Evolutionary conservation across 2,888 invertebrate species (phyloP), one percentile per base, ranked within the genome.

Genomic region (Harpalus rubripes): DNA sequence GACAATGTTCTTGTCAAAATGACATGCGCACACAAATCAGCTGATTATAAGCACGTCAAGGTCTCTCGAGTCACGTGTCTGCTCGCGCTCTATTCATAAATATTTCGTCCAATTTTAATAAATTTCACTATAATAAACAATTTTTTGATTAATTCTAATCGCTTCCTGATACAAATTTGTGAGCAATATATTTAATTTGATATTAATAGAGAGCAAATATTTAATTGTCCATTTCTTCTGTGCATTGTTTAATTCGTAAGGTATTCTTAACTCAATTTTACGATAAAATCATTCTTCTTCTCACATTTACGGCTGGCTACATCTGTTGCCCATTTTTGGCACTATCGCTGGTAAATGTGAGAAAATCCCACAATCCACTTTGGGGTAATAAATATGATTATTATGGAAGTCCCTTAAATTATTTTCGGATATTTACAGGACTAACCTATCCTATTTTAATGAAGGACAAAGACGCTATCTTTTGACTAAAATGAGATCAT

Each of bases 341-440:
- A 74, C 72, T 74, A 74, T 74, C 18, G 41, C 44, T 39, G 72
- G 44, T 44, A 15, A 74, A 74, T 74, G 72, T 44, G 44, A 16
- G 41, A 16, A 74, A 74, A 74, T 16, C 16, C 8, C 72, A 41
- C 72, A 74, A 41, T 74, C 41, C 72, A 61, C 61, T 80, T 56
- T 10, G 56, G 44, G 68, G 56, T 80, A 87, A 87, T 87, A 87
- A 86, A 86, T 87, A 87, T 86, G 86, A 87, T 86, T 86, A 87
- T 86, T 86, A 88, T 88, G 89, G 88, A 89, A 89, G 88, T 89
- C 88, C 87, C 87, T 88, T 88, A 87, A 86, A 86, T 88, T 88
- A 88, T 86, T 76, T 78, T 68, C 56, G 85, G 80, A 65, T 85
- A 85, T 85, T 56, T 85, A 85, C 85, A 85, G 80, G 80, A 80